These are phyloP conservation scores for Lochmaea crataegi DNA, from an alignment of 2,888 invertebrate genomes.

Conservation along the genomic window DNA sequence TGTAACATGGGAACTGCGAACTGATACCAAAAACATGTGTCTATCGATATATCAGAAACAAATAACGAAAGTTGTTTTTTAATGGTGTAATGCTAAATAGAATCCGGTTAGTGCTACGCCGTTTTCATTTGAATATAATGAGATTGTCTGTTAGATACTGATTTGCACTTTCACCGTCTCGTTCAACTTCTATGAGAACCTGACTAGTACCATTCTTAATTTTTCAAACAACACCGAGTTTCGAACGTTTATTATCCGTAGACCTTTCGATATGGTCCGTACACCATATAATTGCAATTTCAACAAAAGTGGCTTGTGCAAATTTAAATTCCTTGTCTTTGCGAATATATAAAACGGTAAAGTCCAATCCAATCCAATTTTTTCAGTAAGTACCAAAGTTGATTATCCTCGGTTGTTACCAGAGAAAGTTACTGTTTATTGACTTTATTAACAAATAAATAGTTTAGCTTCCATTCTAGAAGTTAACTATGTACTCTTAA, in stretches of 20 bases:
- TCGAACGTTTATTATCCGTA: conserved; percentile 42
- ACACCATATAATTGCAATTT: conserved; percentile 44
- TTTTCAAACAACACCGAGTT: conserved; percentile 27
- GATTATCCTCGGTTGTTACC: neutral
- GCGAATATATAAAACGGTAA: conserved; percentile 39
- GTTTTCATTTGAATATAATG: conserved; percentile 43
- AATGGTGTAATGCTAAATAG: conserved; percentile 35
- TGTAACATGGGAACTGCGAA: neutral
- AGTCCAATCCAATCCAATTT: conserved; percentile 31
- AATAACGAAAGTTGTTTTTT: conserved; percentile 43
- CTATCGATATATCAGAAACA: conserved; percentile 31
- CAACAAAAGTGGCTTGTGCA: conserved; percentile 45
- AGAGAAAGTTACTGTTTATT: neutral
- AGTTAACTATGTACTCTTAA: too few relatives aligned
- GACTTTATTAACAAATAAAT: neutral
- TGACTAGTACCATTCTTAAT: conserved; percentile 29
- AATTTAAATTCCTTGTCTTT: conserved; percentile 42
- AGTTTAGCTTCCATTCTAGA: too few relatives aligned
- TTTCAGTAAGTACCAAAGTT: neutral
- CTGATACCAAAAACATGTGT: neutral
- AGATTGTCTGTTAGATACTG: conserved; percentile 43
- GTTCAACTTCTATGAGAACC: conserved; percentile 37
- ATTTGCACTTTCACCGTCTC: conserved; percentile 46
- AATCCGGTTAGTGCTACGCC: conserved; percentile 34
- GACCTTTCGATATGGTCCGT: conserved; percentile 42